Evolutionary conservation across 2,113 vertebrate species (phyloP).

Genomic region (Amphiprion ocellaris): DNA sequence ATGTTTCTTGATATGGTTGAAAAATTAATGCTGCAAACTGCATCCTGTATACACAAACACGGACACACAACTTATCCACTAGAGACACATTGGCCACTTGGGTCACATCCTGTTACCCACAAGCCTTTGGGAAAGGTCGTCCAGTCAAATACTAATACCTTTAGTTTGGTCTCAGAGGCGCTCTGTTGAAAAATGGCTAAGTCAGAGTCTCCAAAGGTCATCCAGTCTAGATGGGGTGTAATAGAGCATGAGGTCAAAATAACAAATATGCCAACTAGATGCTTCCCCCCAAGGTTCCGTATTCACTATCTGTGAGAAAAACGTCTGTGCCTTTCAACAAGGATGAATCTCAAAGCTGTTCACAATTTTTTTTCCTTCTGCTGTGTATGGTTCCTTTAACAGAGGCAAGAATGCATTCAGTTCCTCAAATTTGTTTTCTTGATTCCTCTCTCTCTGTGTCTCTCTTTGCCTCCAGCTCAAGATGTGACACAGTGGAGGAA

Average conservation of each 20-base stretch:
- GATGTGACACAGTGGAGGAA: constrained; percentile 34
- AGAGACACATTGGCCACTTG: constrained; percentile 57
- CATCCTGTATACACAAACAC: background rate
- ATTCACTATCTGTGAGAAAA: constrained; percentile 61
- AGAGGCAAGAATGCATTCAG: constrained; percentile 27
- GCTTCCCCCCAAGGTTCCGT: constrained; percentile 59
- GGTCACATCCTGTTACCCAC: constrained; percentile 79
- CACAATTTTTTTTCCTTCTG: constrained; percentile 8
- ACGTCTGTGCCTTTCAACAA: constrained; percentile 57
- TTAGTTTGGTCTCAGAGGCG: constrained; percentile 75
- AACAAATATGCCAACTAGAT: constrained; percentile 68
- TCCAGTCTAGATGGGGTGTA: constrained; percentile 51
- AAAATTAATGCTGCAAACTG: constrained; percentile 15
- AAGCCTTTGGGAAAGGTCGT: constrained; percentile 75
- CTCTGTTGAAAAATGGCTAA: constrained; percentile 61
- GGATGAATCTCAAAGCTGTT: constrained; percentile 55
- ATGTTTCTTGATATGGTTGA: constrained; percentile 19
- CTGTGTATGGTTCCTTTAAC: constrained; percentile 22
- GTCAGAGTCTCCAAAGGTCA: constrained; percentile 76
- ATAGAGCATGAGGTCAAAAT: constrained; percentile 72
- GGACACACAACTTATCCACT: constrained; percentile 34
- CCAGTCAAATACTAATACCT: constrained; percentile 81
- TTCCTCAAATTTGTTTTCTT: constrained; percentile 59
- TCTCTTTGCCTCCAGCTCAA: constrained; percentile 69
- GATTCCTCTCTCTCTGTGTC: constrained; percentile 39